Base-by-base conservation (phyloP, 2,888 invertebrate species). In the Ochropleura leucogaster region DNA sequence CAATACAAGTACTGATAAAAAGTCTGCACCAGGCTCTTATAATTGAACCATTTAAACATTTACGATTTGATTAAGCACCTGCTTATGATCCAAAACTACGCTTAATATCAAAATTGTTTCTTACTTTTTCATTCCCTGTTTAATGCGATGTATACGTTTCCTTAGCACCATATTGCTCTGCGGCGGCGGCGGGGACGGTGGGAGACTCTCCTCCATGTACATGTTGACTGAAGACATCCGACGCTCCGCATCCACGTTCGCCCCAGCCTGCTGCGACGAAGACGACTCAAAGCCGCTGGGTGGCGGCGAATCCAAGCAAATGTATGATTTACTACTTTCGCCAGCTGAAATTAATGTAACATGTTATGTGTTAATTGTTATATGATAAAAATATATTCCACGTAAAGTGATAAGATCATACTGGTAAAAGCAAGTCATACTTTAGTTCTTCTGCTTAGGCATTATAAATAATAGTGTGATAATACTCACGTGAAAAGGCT, bases 141-240 rank as follows among this genome's bases (percentile, higher is more conserved):
- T 98, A 87, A 98, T 98, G 93, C 98, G 98, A 83, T 98, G 97
- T 92, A 98, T 98, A 89, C 98, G 97, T 94, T 98, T 98, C 83
- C 98, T 97, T 80, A 98, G 96, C 83, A 98, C 98, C 98, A 98
- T 98, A 89, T 98, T 98, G 87, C 98, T 98, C 92, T 98, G 98
- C 3, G 98, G 98, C 85, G 98, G 97, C 72, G 97, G 97, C 86
- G 97, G 97, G 47, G 96, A 96, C 6, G 97, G 96, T 68, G 97
- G 96, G 84, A 96, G 88, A 80, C 95, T 95, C 89, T 96, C 96
- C 88, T 96, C 96, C 93, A 96, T 88, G 81, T 93, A 95, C 88
- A 94, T 88, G 82, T 93, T 94, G 77, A 93, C 91, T 0, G 93
- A 88, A 1, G 94, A 93, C 44, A 95, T 96, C 16, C 93, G 94